Evolutionary conservation across 2,888 invertebrate species (phyloP), one percentile per base, ranked within the genome.

Genomic region (Lasioglossum pauxillum): DNA sequence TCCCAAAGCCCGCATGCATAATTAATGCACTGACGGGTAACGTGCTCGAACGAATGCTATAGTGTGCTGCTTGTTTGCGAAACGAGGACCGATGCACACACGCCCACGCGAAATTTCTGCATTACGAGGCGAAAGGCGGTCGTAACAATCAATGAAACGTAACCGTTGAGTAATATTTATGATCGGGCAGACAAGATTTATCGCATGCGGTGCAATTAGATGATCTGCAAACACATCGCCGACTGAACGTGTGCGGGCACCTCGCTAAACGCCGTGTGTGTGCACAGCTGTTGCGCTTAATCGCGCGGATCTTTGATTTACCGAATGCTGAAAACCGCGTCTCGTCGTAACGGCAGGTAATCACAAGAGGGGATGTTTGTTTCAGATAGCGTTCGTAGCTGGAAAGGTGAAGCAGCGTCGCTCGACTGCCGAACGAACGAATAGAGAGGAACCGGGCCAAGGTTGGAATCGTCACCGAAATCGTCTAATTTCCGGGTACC

Each of bases 401-500:
- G 80, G 53, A 31, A 76, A 60, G 79, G 79, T 46, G 80, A 82
- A 79, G 64, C n/a, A 49, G 64, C 10, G 23, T 3, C 23, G 53
- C 53, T 23, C 23, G 53, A n/a, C 53, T 8, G 53, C 23, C 10
- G 41, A 35, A n/a, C 38, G 38, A 72, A 27, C 16, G 23, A 49
- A 35, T 31, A 31, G 31, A 16, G 23, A 74, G 38, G 41, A 89
- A 79, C 41, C 46, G 27, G 80, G 79, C 44, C 84, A 82, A 87
- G 80, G 78, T 72, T 60, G 76, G n/a, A 19, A 49, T 44, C 60
- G 31, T 44, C 38, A 69, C 73, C 64, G 72, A 69, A 60, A 76
- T 74, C 75, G 69, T 78, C 71, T 53, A 69, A 84, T 76, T 89
- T 86, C 82, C 89, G 84, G 87, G 60, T 44, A 44, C 31, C 31